Evolutionary conservation across 2,797 vertebrate species (phyloP), one percentile per base, ranked within the genome.

Genomic region (Todus mexicanus): DNA sequence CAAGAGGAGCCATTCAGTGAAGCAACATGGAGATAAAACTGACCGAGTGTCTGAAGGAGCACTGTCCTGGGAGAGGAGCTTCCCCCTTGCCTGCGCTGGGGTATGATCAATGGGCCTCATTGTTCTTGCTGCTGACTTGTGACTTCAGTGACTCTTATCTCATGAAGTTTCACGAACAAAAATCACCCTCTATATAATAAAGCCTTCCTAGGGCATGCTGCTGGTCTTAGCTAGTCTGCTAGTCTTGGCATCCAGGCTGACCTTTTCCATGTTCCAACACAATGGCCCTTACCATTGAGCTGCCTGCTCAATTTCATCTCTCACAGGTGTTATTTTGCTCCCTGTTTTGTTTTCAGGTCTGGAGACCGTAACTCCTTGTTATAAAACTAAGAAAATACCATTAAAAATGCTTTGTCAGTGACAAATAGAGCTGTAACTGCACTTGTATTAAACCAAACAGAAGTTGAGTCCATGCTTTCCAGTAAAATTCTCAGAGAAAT

Each of bases 141-240:
- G 59, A 89, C 38, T 92, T 57, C 43, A 64, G 21, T 15, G 29
- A 64, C 59, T 80, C 61, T 84, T 45, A 53, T 14, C 57, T 86
- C 66, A 73, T 10, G 6, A 89, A 89, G 86, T 47, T 89, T 57
- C 71, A 79, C 9, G 38, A 83, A 27, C 40, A 92, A 71, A 86
- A 94, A 65, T 38, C 43, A 74, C 53, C 35, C 22, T 64, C n/a
- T 23, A 9, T 47, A 23, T 60, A 84, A 26, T 22, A 84, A 69
- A 68, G 50, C 60, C 53, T 84, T 84, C 69, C 65, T 11, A 56
- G n/a, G 69, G 53, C 27, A 71, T 5, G 7, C 19, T 60, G 27
- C 14, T 56, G 61, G 51, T 17, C 77, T 64, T 38, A 38, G 35
- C 25, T 53, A 54, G 26, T 21, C 61, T 38, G 31, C 45, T 54